phyloP scores from a whole-genome alignment of 2,113 vertebrate genomes.

The Columbina picui region DNA sequence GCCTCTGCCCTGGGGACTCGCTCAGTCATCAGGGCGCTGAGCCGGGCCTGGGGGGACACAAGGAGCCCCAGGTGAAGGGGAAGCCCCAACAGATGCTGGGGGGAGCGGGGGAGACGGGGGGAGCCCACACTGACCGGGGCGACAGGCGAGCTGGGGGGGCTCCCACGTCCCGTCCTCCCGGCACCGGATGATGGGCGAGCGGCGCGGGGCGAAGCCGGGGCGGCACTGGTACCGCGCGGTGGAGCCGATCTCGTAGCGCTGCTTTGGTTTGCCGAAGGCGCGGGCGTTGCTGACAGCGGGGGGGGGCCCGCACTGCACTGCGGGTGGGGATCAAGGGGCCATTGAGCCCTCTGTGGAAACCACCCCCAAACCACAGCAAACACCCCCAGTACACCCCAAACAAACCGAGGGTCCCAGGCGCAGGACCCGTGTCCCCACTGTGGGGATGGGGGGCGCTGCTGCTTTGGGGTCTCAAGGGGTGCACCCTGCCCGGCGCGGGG shows the following conservation, averaged over 20 bases:
- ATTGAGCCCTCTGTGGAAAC: no score
- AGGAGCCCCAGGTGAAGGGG: not conserved
- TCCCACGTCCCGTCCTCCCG: slow-evolving; percentile 86
- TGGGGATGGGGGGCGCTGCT: fast-evolving
- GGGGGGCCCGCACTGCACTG: slow-evolving; percentile 84
- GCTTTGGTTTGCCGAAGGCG: slow-evolving; percentile 80
- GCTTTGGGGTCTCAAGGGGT: fast-evolving
- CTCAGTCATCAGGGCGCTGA: not conserved
- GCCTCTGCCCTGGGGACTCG: not conserved
- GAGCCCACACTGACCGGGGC: slow-evolving; percentile 69
- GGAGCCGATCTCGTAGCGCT: slow-evolving; percentile 81
- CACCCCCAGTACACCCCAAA: not conserved
- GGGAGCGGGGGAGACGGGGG: no score
- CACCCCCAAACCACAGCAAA: not conserved
- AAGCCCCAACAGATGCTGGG: fast-evolving
- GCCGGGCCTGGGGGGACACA: not conserved
- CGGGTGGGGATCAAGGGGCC: no score
- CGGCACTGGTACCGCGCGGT: slow-evolving; percentile 84
- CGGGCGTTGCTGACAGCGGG: slow-evolving; percentile 79
- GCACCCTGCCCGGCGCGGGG: no score
- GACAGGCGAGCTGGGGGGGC: slow-evolving; percentile 82
- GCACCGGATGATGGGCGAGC: slow-evolving; percentile 85
- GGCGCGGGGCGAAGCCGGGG: slow-evolving; percentile 81
- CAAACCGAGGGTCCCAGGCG: fast-evolving
- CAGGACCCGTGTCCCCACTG: fast-evolving